Conservation (phyloP, 2,888 invertebrate genomes). For the Aradus depressus region DNA sequence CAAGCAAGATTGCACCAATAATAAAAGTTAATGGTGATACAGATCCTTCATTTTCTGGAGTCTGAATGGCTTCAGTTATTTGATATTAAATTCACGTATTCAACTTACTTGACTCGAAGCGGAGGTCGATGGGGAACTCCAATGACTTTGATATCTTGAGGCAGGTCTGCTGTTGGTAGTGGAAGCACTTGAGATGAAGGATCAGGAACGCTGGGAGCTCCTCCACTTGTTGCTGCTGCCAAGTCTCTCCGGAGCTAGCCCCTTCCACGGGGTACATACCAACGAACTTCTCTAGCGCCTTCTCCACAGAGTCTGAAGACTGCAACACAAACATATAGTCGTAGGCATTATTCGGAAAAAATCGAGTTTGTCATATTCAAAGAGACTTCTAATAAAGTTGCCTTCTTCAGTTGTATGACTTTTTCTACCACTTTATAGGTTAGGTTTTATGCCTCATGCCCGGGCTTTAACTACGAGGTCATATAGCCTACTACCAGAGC, state of each 20-base stretch:
- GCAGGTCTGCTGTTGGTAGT: slow-evolving; percentile 72
- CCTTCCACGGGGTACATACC: slow-evolving; percentile 38
- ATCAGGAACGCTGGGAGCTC: slow-evolving; percentile 80
- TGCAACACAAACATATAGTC: slow-evolving; percentile 39
- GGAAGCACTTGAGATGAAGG: slow-evolving; percentile 89
- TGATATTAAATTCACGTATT: neutral
- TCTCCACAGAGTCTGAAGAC: slow-evolving; percentile 72
- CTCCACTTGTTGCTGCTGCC: slow-evolving; percentile 81
- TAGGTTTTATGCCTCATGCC: too few species aligned
- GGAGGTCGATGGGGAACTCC: slow-evolving; percentile 79
- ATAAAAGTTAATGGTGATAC: too few species aligned
- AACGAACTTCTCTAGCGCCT: slow-evolving; percentile 76
- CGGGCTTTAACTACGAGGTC: too few species aligned
- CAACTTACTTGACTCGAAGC: slow-evolving; percentile 73
- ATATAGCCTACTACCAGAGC: too few species aligned
- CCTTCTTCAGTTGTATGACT: too few species aligned
- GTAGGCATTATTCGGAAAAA: too few species aligned
- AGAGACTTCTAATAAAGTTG: too few species aligned
- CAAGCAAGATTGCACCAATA: too few species aligned
- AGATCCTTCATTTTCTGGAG: too few species aligned
- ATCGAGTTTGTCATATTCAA: too few species aligned
- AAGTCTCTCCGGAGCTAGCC: slow-evolving; percentile 62
- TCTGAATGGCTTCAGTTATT: too few species aligned
- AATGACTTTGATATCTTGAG: slow-evolving; percentile 86
- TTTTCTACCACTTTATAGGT: too few species aligned